Percentiles rank a stretch among this genome's conserved stretches.
Conservation (phyloP, 1,140 invertebrate genomes). For the Drosophila lini region DNA sequence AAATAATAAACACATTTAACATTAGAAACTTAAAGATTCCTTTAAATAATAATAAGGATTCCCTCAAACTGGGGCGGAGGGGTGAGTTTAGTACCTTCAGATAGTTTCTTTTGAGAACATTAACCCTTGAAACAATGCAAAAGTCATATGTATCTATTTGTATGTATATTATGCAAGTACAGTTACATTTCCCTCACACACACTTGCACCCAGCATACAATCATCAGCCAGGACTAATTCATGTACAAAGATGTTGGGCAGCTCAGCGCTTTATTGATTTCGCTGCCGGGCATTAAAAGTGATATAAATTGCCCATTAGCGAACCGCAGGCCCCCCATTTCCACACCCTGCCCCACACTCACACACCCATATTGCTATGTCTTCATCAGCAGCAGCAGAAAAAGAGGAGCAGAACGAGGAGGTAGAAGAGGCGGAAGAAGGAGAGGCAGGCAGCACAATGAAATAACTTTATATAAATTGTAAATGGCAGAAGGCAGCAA, state of each 20-base stretch:
- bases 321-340: slow-evolving; percentile 39
- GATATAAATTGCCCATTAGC: slow-evolving; percentile 78
- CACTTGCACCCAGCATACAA: slow-evolving; percentile 28
- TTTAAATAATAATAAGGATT: background rate
- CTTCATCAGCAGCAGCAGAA: slow-evolving; percentile 37
- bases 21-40: background rate
- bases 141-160: slow-evolving; percentile 12
- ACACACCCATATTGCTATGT: slow-evolving; percentile 34
- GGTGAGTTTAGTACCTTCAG: background rate
- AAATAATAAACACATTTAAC: background rate
- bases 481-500: slow-evolving; percentile 62
- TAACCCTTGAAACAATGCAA: slow-evolving; percentile 45
- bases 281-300: slow-evolving; percentile 64
- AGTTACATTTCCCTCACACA: slow-evolving; percentile 49
- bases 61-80: too few relatives aligned
- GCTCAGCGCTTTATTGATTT: slow-evolving; percentile 68
- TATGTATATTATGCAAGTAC: slow-evolving; percentile 57
- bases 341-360: slow-evolving; percentile 15
- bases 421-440: slow-evolving; percentile 15
- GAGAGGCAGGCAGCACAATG: slow-evolving; percentile 47
- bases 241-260: slow-evolving; percentile 63
- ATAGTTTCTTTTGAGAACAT: slow-evolving; percentile 2
- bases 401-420: slow-evolving; percentile 12
- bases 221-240: slow-evolving; percentile 38
- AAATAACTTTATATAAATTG: slow-evolving; percentile 80